Evolutionary conservation across 2,888 invertebrate species (phyloP).

Genomic region (Amphiduros pacificus): DNA sequence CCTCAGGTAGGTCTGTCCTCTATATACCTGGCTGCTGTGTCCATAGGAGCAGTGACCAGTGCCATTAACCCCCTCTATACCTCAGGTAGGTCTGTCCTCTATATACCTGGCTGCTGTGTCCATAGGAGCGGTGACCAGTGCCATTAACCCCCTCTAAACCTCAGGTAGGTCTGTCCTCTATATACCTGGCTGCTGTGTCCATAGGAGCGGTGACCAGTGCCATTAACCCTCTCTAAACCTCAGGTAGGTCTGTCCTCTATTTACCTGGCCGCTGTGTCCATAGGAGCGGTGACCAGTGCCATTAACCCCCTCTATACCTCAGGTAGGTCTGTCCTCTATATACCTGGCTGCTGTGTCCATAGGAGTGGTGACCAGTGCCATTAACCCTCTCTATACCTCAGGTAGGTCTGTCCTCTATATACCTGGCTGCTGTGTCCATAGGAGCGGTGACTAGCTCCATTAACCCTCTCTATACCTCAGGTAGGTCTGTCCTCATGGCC

Average conservation of each 20-base stretch:
- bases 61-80: constrained; percentile 28
- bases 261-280: constrained; percentile 21
- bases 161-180: too few relatives aligned
- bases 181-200: too few relatives aligned
- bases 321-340: too few relatives aligned
- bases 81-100: constrained; percentile 23
- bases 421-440: constrained; percentile 19
- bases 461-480: constrained; percentile 26
- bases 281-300: constrained; percentile 27
- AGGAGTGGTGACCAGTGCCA: constrained; percentile 27
- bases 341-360: constrained; percentile 21
- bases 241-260: too few relatives aligned
- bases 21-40: constrained; percentile 20
- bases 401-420: too few relatives aligned
- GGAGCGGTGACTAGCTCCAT: constrained; percentile 28
- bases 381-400: constrained; percentile 27
- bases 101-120: too few relatives aligned
- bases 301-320: constrained; percentile 27
- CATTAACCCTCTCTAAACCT: too few relatives aligned
- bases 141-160: too few relatives aligned
- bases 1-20: constrained; percentile 24
- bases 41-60: constrained; percentile 26
- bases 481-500: too few relatives aligned
- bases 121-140: too few relatives aligned
- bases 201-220: too few relatives aligned